Evolutionary conservation across 1,140 invertebrate species (phyloP), one percentile per base, ranked within the genome.

Genomic region (Sarcophaga bullata): DNA sequence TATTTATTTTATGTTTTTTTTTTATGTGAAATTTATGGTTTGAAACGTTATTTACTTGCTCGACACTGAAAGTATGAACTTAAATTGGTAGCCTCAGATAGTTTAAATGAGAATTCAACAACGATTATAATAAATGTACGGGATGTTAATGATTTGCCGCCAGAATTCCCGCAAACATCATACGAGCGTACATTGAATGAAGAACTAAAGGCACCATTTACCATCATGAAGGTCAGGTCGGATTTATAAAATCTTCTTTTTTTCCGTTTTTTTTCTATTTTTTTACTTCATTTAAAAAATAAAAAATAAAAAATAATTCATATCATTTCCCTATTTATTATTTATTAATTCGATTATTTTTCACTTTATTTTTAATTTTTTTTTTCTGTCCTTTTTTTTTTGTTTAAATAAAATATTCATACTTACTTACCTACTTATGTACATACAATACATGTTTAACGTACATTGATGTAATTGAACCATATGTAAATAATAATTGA

Each of bases 11-110:
- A 17, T 75, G 75, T 73, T 78, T 37, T 58, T 37, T 58, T 78
- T 15, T 82, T 47, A 54, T 54, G 10, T 82, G 4, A 9, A 37
- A 50, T 76, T 37, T 76, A 48, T 48, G 17, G 10, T 73, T 46
- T 46, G 72, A 13, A 25, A 73, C 9, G 25, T 37, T 37, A 4
- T 37, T 37, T 37, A 37, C 8, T 9, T 13, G 10, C 8, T 37
- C 50, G 5, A 37, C 9, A 8, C 72, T 19, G 6, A 68, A 7
- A 96, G 95, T 97, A 96, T 92, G 95, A 95, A 91, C 92, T 97
- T 91, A 95, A 94, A 86, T 92, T 97, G 92, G 95, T 96, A 86
- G 95, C 95, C 73, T 96, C 95, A 80, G 96, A 97, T 91, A 95
- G 95, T 87, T 93, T 95, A 86, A 95, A 95, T 92, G 95, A 97